A percentile compares a stretch with the other conserved stretches of the same genome.
Evolutionary conservation across 1,140 invertebrate species (phyloP).

Genomic region (Babylonia areolata): DNA sequence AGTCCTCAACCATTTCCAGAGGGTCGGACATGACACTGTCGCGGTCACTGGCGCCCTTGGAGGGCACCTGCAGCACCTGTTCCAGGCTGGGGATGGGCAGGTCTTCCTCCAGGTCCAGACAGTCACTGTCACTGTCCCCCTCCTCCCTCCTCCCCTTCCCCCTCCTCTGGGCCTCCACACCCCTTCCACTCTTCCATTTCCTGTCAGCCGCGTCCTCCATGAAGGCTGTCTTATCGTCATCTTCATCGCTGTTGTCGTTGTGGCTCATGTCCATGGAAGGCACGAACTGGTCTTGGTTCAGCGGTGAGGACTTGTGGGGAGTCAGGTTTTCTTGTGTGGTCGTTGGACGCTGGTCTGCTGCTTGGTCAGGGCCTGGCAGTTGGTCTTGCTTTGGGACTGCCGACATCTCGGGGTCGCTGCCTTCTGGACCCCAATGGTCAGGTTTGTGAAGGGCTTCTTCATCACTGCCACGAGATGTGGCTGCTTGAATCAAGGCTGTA

Average conservation of each 20-base stretch:
- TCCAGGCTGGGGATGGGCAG: slow-evolving; percentile 14
- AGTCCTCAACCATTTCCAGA: too few species aligned
- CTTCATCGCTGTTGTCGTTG: not conserved
- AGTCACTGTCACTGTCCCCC: slow-evolving; percentile 18
- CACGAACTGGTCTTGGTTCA: slow-evolving; percentile 25
- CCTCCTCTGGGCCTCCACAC: not conserved
- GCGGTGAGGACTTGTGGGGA: not conserved
- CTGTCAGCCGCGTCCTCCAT: not conserved
- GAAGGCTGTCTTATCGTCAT: not conserved
- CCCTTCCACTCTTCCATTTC: not conserved
- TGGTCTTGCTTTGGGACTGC: not conserved
- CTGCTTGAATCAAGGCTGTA: not conserved
- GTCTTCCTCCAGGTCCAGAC: slow-evolving; percentile 25
- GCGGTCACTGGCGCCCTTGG: too few species aligned
- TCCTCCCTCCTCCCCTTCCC: not conserved
- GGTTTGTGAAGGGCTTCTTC: not conserved
- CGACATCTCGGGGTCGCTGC: not conserved
- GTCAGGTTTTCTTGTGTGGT: not conserved
- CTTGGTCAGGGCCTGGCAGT: not conserved
- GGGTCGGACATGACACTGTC: not conserved
- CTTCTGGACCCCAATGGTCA: not conserved
- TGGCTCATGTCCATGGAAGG: not conserved
- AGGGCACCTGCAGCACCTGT: not conserved
- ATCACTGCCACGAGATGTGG: not conserved
- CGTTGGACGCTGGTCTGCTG: not conserved